Conservation (phyloP, 2,888 invertebrate species). For the Maniola hyperantus region DNA sequence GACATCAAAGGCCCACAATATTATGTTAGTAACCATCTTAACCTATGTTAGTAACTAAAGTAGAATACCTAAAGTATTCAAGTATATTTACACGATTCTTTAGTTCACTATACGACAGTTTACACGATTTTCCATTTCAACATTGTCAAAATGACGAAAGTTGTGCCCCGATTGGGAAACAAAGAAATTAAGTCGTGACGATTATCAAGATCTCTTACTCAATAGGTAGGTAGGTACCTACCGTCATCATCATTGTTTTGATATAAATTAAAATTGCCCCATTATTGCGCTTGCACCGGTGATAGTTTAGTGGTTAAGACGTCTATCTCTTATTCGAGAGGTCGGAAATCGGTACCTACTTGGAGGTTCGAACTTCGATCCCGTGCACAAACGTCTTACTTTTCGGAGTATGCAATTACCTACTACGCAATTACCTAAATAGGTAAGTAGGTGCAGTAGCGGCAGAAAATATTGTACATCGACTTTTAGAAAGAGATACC, state of each 20-base stretch:
- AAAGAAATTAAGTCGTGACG: slow-evolving; percentile 33
- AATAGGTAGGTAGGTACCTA: not conserved
- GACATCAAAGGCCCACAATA: too few relatives aligned
- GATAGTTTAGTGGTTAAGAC: not conserved
- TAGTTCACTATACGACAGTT: not conserved
- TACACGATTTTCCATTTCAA: slow-evolving; percentile 8
- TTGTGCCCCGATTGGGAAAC: slow-evolving; percentile 21
- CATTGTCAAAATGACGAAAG: slow-evolving; percentile 25
- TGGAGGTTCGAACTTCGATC: too few relatives aligned
- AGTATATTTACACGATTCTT: not conserved
- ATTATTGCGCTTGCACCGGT: not conserved
- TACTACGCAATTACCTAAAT: too few relatives aligned
- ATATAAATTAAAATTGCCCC: slow-evolving; percentile 26
- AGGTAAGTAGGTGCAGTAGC: too few relatives aligned
- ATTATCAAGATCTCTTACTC: slow-evolving; percentile 18
- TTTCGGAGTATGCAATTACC: too few relatives aligned
- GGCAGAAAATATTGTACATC: too few relatives aligned
- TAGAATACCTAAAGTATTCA: not conserved
- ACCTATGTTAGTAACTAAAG: too few relatives aligned
- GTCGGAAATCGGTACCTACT: too few relatives aligned
- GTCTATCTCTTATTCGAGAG: too few relatives aligned
- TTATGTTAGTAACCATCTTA: too few relatives aligned
- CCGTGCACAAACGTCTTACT: too few relatives aligned
- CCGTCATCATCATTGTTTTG: slow-evolving; percentile 14
- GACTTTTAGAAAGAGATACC: too few relatives aligned